phyloP scores from a whole-genome alignment of 2,888 invertebrate genomes.

The Eilema depressum region DNA sequence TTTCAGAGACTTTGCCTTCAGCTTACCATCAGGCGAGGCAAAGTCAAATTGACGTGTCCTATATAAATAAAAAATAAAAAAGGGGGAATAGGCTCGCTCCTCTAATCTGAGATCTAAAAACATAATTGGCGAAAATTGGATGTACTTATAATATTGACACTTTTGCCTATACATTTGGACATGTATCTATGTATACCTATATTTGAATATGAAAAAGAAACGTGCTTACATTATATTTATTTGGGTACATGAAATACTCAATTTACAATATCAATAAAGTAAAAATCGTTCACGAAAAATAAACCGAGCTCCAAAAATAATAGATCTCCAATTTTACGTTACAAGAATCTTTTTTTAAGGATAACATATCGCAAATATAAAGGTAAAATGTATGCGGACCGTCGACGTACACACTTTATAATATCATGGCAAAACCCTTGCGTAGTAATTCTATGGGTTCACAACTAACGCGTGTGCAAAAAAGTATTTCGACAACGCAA shows the following conservation, averaged over 20 bases:
- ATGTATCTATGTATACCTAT: not conserved
- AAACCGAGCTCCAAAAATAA: slow-evolving; percentile 12
- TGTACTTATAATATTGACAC: not conserved
- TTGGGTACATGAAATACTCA: not conserved
- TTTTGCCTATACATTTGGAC: not conserved
- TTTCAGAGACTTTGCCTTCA: too few relatives aligned
- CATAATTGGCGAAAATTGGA: not conserved
- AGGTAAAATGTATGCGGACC: slow-evolving; percentile 33
- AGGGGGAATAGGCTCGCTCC: not conserved
- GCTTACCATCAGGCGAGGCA: too few relatives aligned
- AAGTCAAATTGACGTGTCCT: too few relatives aligned
- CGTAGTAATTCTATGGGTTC: slow-evolving; percentile 43
- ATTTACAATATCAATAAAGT: slow-evolving; percentile 3
- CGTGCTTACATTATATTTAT: not conserved
- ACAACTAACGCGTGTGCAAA: slow-evolving; percentile 40
- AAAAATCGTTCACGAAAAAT: slow-evolving; percentile 7
- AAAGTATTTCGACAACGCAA: slow-evolving; percentile 40
- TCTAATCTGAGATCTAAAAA: not conserved
- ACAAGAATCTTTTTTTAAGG: slow-evolving; percentile 23
- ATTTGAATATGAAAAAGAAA: not conserved
- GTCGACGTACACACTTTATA: slow-evolving; percentile 44
- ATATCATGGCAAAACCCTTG: slow-evolving; percentile 42
- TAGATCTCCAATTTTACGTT: slow-evolving; percentile 20
- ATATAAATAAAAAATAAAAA: too few relatives aligned
- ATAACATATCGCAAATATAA: slow-evolving; percentile 30